Percentiles rank a stretch among this genome's conserved stretches.
Evolutionary conservation across 2,113 vertebrate species (phyloP).

Genomic region (Podocnemis expansa): DNA sequence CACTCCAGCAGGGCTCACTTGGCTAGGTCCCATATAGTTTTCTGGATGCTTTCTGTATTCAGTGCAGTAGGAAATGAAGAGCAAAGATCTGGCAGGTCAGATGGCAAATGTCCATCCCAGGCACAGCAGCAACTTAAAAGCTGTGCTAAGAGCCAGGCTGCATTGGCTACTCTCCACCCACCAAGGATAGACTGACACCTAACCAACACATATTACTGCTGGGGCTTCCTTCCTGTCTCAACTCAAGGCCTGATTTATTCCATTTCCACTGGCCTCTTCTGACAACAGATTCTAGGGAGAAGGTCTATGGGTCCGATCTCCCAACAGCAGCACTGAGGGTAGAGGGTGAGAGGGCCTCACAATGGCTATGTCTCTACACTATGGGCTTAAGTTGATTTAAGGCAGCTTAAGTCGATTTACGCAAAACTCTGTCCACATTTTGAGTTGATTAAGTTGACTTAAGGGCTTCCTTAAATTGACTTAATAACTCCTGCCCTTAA

Average conservation of each 20-base stretch:
- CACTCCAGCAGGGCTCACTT: background rate
- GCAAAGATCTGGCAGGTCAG: background rate
- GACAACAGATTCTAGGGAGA: background rate
- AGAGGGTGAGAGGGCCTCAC: background rate
- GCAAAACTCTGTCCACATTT: too few relatives aligned
- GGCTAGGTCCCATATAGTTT: background rate
- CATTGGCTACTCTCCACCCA: background rate
- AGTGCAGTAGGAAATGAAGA: background rate
- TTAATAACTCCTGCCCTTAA: too few relatives aligned
- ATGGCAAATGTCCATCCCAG: background rate
- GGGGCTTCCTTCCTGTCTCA: background rate
- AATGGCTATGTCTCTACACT: too few relatives aligned
- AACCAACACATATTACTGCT: background rate
- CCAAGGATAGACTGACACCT: fast-evolving
- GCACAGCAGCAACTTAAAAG: background rate
- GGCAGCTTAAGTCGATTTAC: too few relatives aligned
- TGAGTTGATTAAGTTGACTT: too few relatives aligned
- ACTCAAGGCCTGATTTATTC: background rate
- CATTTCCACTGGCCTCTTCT: background rate
- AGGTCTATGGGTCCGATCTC: background rate
- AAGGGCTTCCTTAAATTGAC: too few relatives aligned
- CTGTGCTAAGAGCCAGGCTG: background rate
- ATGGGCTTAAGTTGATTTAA: too few relatives aligned
- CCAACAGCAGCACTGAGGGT: background rate
- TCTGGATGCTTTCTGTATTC: background rate